A percentile compares a stretch with the other conserved stretches of the same genome.
phyloP scores from a whole-genome alignment of 2,888 invertebrate species.

The Acanthococcus lagerstroemiae region DNA sequence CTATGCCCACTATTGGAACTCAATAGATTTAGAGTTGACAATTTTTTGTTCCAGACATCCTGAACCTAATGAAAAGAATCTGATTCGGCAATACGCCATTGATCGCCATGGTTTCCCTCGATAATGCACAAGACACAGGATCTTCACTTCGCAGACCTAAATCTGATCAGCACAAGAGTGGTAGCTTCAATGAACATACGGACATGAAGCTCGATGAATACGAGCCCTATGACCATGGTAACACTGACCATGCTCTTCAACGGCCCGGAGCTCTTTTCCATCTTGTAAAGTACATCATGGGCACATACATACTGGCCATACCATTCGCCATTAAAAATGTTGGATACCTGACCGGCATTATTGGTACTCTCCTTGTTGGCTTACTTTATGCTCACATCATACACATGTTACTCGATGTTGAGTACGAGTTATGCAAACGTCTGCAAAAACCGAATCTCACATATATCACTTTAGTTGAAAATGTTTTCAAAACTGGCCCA shows the following conservation, averaged over 20 bases:
- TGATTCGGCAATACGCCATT: too few relatives aligned
- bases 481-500: neutral
- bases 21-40: too few relatives aligned
- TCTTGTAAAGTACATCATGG: conserved; percentile 7
- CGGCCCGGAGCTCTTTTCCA: neutral
- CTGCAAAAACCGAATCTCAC: conserved; percentile 1
- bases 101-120: too few relatives aligned
- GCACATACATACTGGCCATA: conserved; percentile 1
- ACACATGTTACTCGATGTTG: neutral
- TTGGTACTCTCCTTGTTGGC: neutral
- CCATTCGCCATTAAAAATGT: conserved; percentile 8
- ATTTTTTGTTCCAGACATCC: too few relatives aligned
- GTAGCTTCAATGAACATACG: too few relatives aligned
- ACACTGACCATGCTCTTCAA: neutral
- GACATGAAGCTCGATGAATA: too few relatives aligned
- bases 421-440: conserved; percentile 9
- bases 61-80: too few relatives aligned
- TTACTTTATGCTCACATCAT: conserved; percentile 5
- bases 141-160: too few relatives aligned
- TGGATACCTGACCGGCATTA: conserved; percentile 3
- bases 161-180: too few relatives aligned
- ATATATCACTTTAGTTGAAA: neutral
- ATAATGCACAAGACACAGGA: too few relatives aligned
- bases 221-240: conserved; percentile 12
- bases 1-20: too few relatives aligned